Evolutionary conservation across 2,888 invertebrate genomes (phyloP).

Genomic region (Rotaria magnacalcarata): DNA sequence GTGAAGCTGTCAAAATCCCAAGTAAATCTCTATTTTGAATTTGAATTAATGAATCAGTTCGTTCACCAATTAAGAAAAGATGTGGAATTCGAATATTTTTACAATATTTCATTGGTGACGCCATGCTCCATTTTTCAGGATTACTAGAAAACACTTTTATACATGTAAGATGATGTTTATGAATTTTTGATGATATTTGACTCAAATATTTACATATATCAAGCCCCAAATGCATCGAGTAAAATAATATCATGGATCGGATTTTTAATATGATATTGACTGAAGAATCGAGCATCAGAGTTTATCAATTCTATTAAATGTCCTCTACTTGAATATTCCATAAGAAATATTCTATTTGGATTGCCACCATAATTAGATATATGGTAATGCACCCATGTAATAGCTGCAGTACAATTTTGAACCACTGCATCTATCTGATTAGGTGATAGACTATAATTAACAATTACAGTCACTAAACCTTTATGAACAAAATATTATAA

Average conservation of each 20-base stretch:
- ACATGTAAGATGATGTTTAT: not conserved
- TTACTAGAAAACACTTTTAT: not conserved
- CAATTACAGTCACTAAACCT: not conserved
- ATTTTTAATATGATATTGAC: not conserved
- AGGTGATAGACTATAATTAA: not conserved
- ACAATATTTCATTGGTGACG: not conserved
- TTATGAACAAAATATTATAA: not conserved
- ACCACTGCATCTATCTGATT: not conserved
- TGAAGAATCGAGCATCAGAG: not conserved
- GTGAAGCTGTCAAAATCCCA: not conserved
- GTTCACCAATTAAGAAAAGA: not conserved
- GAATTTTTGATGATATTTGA: not conserved
- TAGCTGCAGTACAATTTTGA: not conserved
- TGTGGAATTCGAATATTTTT: not conserved
- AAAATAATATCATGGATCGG: not conserved
- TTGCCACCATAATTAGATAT: not conserved
- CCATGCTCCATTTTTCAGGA: not conserved
- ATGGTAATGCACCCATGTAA: not conserved
- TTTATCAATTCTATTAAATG: not conserved
- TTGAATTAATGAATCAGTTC: not conserved
- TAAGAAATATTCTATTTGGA: conserved; percentile 18
- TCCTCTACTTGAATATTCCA: not conserved
- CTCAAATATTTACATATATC: not conserved
- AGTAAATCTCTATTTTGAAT: not conserved
- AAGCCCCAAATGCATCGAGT: conserved; percentile 12